Percentiles rank a stretch among this genome's conserved stretches.
Evolutionary conservation across 1,140 invertebrate genomes (phyloP).

Genomic region (Nasonia vitripennis): DNA sequence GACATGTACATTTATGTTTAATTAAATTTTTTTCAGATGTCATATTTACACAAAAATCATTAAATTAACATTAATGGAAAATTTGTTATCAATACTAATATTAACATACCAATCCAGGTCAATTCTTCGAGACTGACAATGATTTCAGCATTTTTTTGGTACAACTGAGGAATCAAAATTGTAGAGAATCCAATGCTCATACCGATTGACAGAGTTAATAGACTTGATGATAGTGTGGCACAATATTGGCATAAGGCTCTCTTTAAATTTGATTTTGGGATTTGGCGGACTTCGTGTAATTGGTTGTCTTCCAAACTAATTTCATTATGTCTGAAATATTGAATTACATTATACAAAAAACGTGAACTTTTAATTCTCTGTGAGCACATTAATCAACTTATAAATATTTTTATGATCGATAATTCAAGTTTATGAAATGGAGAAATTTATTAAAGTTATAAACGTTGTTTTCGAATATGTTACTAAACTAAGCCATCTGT

Average conservation of each 20-base stretch:
- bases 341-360: no score
- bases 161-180: constrained; percentile 15
- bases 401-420: no score
- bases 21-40: no score
- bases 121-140: constrained; percentile 1
- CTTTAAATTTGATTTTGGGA: not conserved
- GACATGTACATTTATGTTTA: no score
- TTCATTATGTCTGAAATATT: not conserved
- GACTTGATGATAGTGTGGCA: not conserved
- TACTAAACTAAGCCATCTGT: no score
- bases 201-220: constrained; percentile 11
- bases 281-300: not conserved
- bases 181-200: constrained; percentile 24
- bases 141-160: constrained; percentile 25
- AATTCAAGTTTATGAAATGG: no score
- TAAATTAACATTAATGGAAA: not conserved
- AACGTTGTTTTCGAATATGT: no score
- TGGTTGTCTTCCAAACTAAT: not conserved
- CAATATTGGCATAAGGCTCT: constrained; percentile 9
- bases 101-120: constrained; percentile 21
- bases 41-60: not conserved
- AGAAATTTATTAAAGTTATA: no score
- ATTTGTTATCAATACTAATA: not conserved
- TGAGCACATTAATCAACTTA: no score
- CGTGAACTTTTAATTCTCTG: no score